Evolutionary conservation across 2,888 invertebrate genomes (phyloP), one percentile per base, ranked within the genome.

Genomic region (Lissonota sp.): DNA sequence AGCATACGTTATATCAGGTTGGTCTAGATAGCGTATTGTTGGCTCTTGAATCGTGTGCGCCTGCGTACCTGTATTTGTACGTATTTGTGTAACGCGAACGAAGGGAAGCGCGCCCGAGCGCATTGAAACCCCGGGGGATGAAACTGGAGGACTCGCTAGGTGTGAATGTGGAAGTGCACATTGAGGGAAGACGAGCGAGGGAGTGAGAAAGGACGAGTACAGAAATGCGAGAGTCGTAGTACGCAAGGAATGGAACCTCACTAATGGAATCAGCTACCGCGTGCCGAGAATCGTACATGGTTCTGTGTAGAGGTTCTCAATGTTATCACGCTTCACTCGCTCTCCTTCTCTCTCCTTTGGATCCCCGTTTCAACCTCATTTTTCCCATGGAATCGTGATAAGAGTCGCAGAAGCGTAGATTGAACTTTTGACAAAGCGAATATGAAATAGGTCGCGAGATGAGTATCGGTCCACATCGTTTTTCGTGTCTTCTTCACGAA

Each of bases 251-350:
- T 84, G 84, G 84, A 86, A 86, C 83, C 82, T 83, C 78, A 86
- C 86, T 89, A 89, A 89, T 89, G 88, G 86, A 89, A 89, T 89
- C 89, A 89, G 86, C 85, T 86, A 83, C 87, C 82, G 84, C 88
- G 86, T 85, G 87, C 87, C 84, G 84, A 83, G 88, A 87, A 88
- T 88, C 85, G 84, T 80, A 80, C 79, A 87, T 79, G 76, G 14
- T 51, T 79, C 75, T 80, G 55, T 76, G 62, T 76, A 73, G 70
- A 80, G 82, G 84, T 83, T 83, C 81, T 75, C 84, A 79, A 83
- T 85, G 84, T 85, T 83, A 81, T 85, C 83, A 73, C 79, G 77
- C 83, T 63, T 67, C 73, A 63, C 63, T 67, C 83, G 58, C 72
- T 64, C 67, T 67, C 58, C 58, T 55, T 26, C 26, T 69, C 62